Evolutionary conservation across 2,888 invertebrate genomes (phyloP).

Genomic region (Drosophila ustulata): DNA sequence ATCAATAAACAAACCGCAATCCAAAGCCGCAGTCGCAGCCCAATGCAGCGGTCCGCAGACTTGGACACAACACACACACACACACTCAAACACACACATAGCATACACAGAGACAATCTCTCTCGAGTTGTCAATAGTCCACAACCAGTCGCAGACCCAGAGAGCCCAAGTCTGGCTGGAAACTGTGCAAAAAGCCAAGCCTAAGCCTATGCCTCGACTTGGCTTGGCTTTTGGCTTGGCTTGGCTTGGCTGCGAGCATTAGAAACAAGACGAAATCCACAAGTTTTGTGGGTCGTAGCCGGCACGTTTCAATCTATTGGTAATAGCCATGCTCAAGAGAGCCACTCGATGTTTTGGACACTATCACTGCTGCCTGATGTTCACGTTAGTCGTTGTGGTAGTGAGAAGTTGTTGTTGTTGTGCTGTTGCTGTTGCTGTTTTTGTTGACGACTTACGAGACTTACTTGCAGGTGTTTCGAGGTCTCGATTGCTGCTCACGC

Average conservation of each 20-base stretch:
- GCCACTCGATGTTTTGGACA: conserved; percentile 35
- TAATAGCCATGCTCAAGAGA: conserved; percentile 30
- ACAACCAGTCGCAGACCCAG: conserved; percentile 59
- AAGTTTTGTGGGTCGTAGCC: conserved; percentile 51
- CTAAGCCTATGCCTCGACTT: conserved; percentile 19
- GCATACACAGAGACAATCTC: conserved; percentile 12
- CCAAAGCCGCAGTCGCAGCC: conserved; percentile 55
- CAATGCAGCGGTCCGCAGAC: conserved; percentile 51
- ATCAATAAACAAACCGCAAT: conserved; percentile 78
- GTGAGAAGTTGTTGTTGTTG: conserved; percentile 2
- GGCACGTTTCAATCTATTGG: conserved; percentile 46
- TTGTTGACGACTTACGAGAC: conserved; percentile 19
- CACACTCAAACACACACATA: conserved; percentile 10
- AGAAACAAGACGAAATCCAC: conserved; percentile 63
- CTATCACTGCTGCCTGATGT: conserved; percentile 28
- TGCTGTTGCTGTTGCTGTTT: conserved; percentile 11
- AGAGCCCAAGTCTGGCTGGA: conserved; percentile 46
- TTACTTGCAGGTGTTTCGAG: conserved; percentile 59
- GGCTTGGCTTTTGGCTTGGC: too few relatives aligned
- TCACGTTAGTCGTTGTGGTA: conserved; percentile 4
- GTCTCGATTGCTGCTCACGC: conserved; percentile 53
- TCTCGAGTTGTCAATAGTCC: conserved; percentile 47
- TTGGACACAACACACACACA: conserved; percentile 34
- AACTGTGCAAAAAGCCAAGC: conserved; percentile 50
- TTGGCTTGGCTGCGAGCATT: conserved; percentile 32